phyloP scores from a whole-genome alignment of 2,888 invertebrate species.

The Epinotia bilunana region DNA sequence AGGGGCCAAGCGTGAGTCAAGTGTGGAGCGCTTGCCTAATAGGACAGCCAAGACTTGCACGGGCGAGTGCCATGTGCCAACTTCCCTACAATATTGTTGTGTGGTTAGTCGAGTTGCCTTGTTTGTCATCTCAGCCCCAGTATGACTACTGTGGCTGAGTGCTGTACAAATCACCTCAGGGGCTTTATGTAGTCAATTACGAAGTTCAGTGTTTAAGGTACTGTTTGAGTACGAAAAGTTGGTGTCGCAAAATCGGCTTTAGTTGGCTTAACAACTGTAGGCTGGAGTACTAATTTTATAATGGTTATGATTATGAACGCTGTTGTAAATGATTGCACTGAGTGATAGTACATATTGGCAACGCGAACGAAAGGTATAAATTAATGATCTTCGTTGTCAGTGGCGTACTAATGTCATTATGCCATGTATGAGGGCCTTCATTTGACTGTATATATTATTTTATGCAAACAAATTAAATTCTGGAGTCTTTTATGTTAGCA shows the following conservation, averaged over 20 bases:
- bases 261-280: slow-evolving; percentile 9
- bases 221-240: slow-evolving; percentile 26
- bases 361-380: neutral
- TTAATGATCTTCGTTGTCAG: neutral
- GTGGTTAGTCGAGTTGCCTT: slow-evolving; percentile 58
- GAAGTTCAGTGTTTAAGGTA: slow-evolving; percentile 46
- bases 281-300: neutral
- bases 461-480: too few relatives aligned
- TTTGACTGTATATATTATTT: too few relatives aligned
- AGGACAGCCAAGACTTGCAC: slow-evolving; percentile 51
- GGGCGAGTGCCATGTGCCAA: slow-evolving; percentile 50
- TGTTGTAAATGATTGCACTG: neutral
- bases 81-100: slow-evolving; percentile 64
- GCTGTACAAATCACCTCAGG: slow-evolving; percentile 52
- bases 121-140: slow-evolving; percentile 61
- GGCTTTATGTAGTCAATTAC: slow-evolving; percentile 52
- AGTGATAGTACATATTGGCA: neutral
- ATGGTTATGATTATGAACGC: neutral
- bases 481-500: too few relatives aligned
- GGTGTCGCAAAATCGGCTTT: slow-evolving; percentile 15
- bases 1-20: slow-evolving; percentile 72
- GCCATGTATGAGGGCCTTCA: neutral
- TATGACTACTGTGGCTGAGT: slow-evolving; percentile 51
- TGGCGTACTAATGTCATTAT: neutral
- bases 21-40: slow-evolving; percentile 64